Percentiles rank a stretch among this genome's conserved stretches.
Conservation (phyloP, 2,888 invertebrate genomes). For the Cephus pulcher region DNA sequence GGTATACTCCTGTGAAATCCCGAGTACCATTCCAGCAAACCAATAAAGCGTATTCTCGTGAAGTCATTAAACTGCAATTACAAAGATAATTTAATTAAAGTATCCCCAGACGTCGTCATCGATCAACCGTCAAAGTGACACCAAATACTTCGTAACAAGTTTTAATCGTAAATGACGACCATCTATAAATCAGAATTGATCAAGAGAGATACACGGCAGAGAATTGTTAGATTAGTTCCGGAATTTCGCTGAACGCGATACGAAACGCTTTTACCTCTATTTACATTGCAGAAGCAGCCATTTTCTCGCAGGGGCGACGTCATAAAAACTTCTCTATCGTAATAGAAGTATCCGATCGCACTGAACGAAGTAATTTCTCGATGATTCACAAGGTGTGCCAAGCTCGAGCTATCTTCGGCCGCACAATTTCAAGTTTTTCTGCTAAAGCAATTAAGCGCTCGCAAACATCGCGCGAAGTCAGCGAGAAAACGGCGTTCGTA, state of each 20-base stretch:
- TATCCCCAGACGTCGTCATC: neutral
- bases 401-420: constrained; percentile 2
- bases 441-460: constrained; percentile 20
- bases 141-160: neutral
- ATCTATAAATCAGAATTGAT: neutral
- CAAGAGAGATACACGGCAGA: neutral
- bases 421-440: constrained; percentile 18
- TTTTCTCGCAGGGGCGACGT: neutral
- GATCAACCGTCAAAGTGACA: neutral
- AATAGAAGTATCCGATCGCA: constrained; percentile 1
- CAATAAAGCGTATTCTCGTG: neutral
- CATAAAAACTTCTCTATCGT: neutral
- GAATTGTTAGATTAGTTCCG: neutral
- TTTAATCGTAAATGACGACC: neutral
- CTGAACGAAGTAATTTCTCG: neutral
- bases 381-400: neutral
- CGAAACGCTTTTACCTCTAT: neutral
- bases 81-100: neutral
- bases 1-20: neutral
- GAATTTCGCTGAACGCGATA: neutral
- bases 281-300: neutral
- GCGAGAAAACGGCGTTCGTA: constrained; percentile 21
- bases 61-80: neutral
- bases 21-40: neutral
- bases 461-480: constrained; percentile 17